A percentile compares a stretch with the other conserved stretches of the same genome.
Conservation (phyloP, 2,797 vertebrate species). For the Vespertilio murinus region DNA sequence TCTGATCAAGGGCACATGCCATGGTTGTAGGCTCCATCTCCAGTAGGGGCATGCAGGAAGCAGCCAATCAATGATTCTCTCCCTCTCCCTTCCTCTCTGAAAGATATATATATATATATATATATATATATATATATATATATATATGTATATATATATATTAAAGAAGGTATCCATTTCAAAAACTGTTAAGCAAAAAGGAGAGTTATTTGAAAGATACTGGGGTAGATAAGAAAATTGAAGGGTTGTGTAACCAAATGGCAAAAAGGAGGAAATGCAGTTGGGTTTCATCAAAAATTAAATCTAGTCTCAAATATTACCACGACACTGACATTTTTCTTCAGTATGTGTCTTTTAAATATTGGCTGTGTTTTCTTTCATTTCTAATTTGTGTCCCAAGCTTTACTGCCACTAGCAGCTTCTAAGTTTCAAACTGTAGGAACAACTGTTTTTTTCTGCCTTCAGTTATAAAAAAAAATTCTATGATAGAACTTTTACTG, state of each 20-base stretch:
- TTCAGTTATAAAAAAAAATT: background rate
- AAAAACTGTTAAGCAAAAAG: background rate
- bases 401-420: background rate
- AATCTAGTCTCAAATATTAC: background rate
- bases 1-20: no score
- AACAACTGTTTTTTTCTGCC: background rate
- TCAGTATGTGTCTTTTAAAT: background rate
- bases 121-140: background rate
- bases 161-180: background rate
- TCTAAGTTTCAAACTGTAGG: background rate
- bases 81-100: no score
- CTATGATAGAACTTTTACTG: background rate
- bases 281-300: background rate
- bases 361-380: background rate
- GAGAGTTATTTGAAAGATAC: background rate
- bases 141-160: no score
- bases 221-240: background rate
- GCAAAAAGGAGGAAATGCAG: background rate
- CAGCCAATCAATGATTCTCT: no score
- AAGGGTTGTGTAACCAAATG: background rate
- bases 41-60: no score
- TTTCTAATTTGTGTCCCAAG: background rate
- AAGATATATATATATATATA: background rate
- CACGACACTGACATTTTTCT: background rate
- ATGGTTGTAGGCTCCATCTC: no score